These are phyloP conservation scores for Biston stratarius DNA, from an alignment of 2,888 invertebrate genomes.

Conservation along the genomic window DNA sequence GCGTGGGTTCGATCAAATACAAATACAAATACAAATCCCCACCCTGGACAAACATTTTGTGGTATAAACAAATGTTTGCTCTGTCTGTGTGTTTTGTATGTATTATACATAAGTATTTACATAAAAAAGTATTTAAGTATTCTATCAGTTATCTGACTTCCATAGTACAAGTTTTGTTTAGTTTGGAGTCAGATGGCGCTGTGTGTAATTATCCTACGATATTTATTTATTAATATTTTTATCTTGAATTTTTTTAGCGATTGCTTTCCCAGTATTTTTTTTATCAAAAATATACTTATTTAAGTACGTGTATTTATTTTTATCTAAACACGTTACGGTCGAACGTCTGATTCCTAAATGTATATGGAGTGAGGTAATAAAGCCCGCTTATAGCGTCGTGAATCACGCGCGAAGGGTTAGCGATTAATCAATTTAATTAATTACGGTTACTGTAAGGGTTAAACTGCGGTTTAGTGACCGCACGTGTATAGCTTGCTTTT, in stretches of 20 bases:
- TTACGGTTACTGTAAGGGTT: slow-evolving; percentile 44
- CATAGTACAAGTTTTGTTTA: too few species aligned
- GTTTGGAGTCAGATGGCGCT: too few species aligned
- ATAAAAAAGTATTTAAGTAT: too few species aligned
- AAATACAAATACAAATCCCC: too few species aligned
- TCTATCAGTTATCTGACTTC: too few species aligned
- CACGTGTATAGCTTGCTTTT: slow-evolving; percentile 2
- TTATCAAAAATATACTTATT: neutral
- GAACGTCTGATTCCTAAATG: neutral
- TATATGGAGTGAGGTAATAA: slow-evolving; percentile 27
- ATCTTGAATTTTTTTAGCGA: neutral
- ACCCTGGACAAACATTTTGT: too few species aligned
- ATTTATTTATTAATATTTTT: too few species aligned
- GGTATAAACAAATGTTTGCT: too few species aligned
- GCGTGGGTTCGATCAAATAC: too few species aligned
- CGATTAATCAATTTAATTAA: slow-evolving; percentile 42
- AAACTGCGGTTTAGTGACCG: slow-evolving; percentile 32
- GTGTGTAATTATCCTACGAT: too few species aligned
- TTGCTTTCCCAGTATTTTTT: neutral
- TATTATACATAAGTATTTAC: too few species aligned
- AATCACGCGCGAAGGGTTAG: slow-evolving; percentile 21
- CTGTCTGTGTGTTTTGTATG: too few species aligned
- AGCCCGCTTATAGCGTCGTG: slow-evolving; percentile 25
- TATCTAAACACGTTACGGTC: neutral
- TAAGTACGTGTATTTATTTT: neutral